phyloP scores from a whole-genome alignment of 1,140 invertebrate species.

The Zelostemma sp. region DNA sequence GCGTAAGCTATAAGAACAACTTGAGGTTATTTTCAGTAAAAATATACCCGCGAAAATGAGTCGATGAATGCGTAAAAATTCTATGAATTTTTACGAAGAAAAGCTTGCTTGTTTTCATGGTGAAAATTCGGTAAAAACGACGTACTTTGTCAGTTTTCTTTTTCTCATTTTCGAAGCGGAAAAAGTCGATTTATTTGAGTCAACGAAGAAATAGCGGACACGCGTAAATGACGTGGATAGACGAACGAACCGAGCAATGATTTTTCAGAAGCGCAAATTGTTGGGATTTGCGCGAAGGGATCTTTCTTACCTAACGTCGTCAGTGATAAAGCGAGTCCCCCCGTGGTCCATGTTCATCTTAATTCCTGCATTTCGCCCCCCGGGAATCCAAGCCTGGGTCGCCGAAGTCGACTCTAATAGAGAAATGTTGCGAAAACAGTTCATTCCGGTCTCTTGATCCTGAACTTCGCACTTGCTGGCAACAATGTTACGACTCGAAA shows the following conservation, averaged over 20 bases:
- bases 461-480: constrained; percentile 16
- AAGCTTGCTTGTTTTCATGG: no score
- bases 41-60: no score
- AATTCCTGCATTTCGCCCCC: constrained; percentile 59
- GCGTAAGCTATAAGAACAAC: no score
- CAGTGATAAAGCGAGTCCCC: constrained; percentile 59
- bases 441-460: constrained; percentile 21
- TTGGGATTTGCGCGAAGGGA: constrained; percentile 41
- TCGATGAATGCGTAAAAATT: no score
- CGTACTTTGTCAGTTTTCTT: no score
- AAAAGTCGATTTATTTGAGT: no score
- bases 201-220: constrained; percentile 15
- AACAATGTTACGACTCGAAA: constrained; percentile 13
- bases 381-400: constrained; percentile 37
- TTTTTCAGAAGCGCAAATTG: constrained; percentile 33
- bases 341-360: constrained; percentile 59
- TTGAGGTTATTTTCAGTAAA: no score
- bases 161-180: no score
- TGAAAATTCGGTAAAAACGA: no score
- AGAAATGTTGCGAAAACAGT: constrained; percentile 49
- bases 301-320: constrained; percentile 61
- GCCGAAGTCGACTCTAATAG: constrained; percentile 44
- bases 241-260: constrained; percentile 32
- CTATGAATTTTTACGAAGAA: no score
- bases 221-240: no score